A percentile compares a stretch with the other conserved stretches of the same genome.
phyloP scores from a whole-genome alignment of 2,888 invertebrate species.

The Mimumesa dahlbomi region DNA sequence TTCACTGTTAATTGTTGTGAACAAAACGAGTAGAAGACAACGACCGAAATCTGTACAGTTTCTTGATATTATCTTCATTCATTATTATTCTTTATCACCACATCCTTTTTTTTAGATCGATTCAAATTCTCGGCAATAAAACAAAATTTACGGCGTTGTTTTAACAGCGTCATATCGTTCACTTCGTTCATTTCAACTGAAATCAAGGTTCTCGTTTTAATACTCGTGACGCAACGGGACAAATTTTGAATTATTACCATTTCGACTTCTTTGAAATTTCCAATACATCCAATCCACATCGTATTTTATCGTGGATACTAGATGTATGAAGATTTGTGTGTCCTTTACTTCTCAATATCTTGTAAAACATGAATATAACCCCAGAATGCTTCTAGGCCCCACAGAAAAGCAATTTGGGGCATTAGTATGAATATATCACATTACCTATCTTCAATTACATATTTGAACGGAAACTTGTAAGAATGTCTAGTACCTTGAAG shows the following conservation, averaged over 20 bases:
- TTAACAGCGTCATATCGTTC: slow-evolving; percentile 7
- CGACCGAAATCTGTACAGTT: slow-evolving; percentile 62
- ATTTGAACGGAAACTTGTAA: slow-evolving; percentile 30
- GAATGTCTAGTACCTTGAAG: slow-evolving; percentile 24
- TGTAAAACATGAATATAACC: slow-evolving; percentile 72
- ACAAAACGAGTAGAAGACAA: slow-evolving; percentile 25
- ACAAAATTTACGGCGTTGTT: slow-evolving; percentile 70
- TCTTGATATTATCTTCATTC: slow-evolving; percentile 67
- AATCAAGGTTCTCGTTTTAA: slow-evolving; percentile 51
- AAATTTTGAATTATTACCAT: slow-evolving; percentile 72
- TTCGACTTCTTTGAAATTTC: slow-evolving; percentile 63
- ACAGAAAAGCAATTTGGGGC: slow-evolving; percentile 75
- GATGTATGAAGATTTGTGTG: slow-evolving; percentile 60
- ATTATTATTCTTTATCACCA: slow-evolving; percentile 51
- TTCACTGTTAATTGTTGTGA: slow-evolving; percentile 23
- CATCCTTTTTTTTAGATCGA: slow-evolving; percentile 42
- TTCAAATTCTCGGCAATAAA: slow-evolving; percentile 63
- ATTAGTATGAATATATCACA: slow-evolving; percentile 71
- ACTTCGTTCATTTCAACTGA: slow-evolving; percentile 22
- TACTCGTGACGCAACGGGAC: slow-evolving; percentile 62
- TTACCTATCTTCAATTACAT: slow-evolving; percentile 67
- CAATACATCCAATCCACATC: slow-evolving; percentile 50
- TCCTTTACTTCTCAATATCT: slow-evolving; percentile 59
- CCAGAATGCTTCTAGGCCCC: slow-evolving; percentile 76
- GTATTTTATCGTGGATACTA: slow-evolving; percentile 19